Base-by-base conservation (phyloP, 2,888 invertebrate species). In the Drosophila glabriapex region DNA sequence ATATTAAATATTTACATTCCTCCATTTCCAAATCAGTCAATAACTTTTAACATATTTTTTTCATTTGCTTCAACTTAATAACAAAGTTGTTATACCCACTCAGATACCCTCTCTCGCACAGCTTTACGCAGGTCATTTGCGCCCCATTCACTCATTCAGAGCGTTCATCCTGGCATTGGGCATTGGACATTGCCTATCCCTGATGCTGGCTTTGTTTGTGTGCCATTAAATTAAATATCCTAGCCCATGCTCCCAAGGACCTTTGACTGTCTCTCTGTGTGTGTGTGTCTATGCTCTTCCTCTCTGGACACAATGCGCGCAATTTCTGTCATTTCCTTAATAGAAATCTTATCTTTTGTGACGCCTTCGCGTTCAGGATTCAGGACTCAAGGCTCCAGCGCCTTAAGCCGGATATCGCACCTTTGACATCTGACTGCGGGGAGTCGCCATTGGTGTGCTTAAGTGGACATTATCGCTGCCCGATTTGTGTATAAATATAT, bases 261-360 rank as follows among this genome's bases (percentile, higher is more conserved):
- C 81, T 89, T 67, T 76, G 72, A 54, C 66, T 50, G 43, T 19
- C 14, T 56, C 3, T 56, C 1, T 35, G 22, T 53, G 31, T 53
- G 29, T 33, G n/a, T 53, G 31, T 53, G 22, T 35, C 46, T 46
- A 16, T 46, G 46, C 37, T 55, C 53, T 39, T 59, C 55, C 25
- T n/a, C 59, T 67, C 12, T 62, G 73, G 71, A 85, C 83, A 89
- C 90, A 92, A 92, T 88, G 83, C 82, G 73, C 82, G 91, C 89
- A 92, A 92, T 92, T 93, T 91, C 91, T 86, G 91, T 92, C 92
- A 93, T 93, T 93, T 93, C 91, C 92, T 93, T 93, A 93, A 93
- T 93, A 93, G 93, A 93, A 92, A 91, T 93, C 89, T 92, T 93
- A 92, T 92, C 92, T 91, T 81, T 88, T 90, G 83, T 85, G 81